Evolutionary conservation across 2,113 vertebrate genomes (phyloP).

Genomic region (Calonectris borealis): DNA sequence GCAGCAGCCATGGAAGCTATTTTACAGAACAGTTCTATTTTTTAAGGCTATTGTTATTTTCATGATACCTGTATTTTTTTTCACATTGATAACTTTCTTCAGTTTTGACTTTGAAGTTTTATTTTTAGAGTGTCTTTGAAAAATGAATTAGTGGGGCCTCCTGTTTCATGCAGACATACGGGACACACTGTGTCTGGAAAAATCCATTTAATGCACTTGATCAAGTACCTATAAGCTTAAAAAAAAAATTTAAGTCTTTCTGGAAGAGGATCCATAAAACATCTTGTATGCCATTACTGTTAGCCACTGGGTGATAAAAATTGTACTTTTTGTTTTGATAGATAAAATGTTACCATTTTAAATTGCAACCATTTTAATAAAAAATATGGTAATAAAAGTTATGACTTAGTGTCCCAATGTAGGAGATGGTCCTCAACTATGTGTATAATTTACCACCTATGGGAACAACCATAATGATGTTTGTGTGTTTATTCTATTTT

Average conservation of each 20-base stretch:
- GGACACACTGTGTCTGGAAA: neutral
- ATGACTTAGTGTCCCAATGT: neutral
- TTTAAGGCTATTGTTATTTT: neutral
- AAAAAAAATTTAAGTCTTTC: neutral
- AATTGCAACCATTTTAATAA: neutral
- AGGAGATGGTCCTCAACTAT: neutral
- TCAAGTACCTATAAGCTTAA: neutral
- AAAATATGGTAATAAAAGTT: neutral
- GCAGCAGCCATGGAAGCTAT: neutral
- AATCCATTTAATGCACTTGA: neutral
- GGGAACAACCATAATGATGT: neutral
- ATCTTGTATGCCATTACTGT: neutral
- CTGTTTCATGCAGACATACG: neutral
- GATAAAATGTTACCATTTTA: neutral
- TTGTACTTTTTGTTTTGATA: neutral
- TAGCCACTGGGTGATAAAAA: neutral
- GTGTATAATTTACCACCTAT: neutral
- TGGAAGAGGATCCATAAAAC: neutral
- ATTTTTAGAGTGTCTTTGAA: neutral
- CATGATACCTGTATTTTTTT: neutral
- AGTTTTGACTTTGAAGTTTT: neutral
- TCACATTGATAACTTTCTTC: neutral
- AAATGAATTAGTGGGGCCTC: neutral
- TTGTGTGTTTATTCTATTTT: neutral
- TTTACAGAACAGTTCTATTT: neutral